Evolutionary conservation across 2,797 vertebrate species (phyloP).

Genomic region (Sternotherus odoratus): DNA sequence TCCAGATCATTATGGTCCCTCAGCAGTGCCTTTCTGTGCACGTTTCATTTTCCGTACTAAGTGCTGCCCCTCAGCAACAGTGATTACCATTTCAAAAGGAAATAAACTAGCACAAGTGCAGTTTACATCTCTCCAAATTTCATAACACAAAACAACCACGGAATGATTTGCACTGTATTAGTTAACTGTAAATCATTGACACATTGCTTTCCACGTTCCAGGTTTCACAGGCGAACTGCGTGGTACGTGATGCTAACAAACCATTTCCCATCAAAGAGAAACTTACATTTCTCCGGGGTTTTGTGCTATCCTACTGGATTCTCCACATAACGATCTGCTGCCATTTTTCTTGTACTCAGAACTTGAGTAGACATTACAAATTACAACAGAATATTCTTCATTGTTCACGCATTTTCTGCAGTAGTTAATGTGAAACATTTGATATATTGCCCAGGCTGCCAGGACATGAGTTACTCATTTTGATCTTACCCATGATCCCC

Average conservation of each 20-base stretch:
- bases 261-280: slow-evolving; percentile 37
- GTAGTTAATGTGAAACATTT: neutral
- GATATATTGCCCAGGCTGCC: neutral
- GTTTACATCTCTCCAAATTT: slow-evolving; percentile 67
- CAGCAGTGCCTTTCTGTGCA: slow-evolving; percentile 57
- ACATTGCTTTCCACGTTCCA: neutral
- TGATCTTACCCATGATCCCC: neutral
- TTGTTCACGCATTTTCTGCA: neutral
- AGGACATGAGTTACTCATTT: neutral
- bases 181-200: slow-evolving; percentile 64
- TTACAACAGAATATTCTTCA: neutral
- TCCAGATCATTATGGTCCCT: slow-evolving; percentile 63
- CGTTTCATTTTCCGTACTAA: slow-evolving; percentile 71
- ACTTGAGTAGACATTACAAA: neutral
- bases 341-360: neutral
- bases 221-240: slow-evolving; percentile 5
- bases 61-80: slow-evolving; percentile 66
- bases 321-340: neutral
- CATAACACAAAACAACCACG: slow-evolving; percentile 55
- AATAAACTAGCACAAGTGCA: slow-evolving; percentile 68
- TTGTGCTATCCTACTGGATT: neutral
- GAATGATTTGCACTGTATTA: slow-evolving; percentile 51
- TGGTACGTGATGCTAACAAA: slow-evolving; percentile 40
- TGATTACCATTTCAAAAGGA: slow-evolving; percentile 75
- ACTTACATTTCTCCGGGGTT: slow-evolving; percentile 41